Evolutionary conservation across 2,888 invertebrate species (phyloP).

Genomic region (Caenorhabditis sinica): DNA sequence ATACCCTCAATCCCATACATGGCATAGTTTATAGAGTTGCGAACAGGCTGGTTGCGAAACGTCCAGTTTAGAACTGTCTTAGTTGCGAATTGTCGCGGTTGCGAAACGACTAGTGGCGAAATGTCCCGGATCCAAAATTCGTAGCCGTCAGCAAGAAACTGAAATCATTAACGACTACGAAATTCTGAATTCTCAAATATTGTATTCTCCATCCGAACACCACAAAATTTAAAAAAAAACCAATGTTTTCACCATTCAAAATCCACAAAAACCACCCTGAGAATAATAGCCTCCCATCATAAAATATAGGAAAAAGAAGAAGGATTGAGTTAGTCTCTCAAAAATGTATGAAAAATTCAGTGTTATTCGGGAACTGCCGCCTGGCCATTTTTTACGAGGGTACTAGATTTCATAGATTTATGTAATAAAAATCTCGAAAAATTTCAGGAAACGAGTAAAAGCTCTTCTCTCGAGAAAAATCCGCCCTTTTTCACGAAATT

Average conservation of each 20-base stretch:
- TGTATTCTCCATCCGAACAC: neutral
- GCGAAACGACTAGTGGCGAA: too few species aligned
- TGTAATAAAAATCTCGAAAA: constrained; percentile 16
- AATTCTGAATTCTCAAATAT: too few species aligned
- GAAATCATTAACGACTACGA: too few species aligned
- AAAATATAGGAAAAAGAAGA: neutral
- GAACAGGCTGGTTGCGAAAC: too few species aligned
- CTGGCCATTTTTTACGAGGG: neutral
- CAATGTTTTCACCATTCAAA: neutral
- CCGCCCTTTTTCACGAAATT: constrained; percentile 34
- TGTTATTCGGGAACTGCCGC: constrained; percentile 27
- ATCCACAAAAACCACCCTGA: neutral
- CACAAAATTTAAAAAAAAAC: neutral
- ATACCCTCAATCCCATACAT: too few species aligned
- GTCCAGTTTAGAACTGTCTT: too few species aligned
- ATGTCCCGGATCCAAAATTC: too few species aligned
- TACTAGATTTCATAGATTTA: constrained; percentile 16
- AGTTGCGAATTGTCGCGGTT: too few species aligned
- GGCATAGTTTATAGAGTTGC: too few species aligned
- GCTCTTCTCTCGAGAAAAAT: neutral
- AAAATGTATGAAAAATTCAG: constrained; percentile 63
- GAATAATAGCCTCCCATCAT: neutral
- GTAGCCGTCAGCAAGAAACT: too few species aligned
- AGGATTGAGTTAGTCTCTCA: constrained; percentile 20
- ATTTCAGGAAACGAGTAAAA: constrained; percentile 26